Conservation (phyloP, 2,888 invertebrate genomes). For the Lacanobia wlatinum region DNA sequence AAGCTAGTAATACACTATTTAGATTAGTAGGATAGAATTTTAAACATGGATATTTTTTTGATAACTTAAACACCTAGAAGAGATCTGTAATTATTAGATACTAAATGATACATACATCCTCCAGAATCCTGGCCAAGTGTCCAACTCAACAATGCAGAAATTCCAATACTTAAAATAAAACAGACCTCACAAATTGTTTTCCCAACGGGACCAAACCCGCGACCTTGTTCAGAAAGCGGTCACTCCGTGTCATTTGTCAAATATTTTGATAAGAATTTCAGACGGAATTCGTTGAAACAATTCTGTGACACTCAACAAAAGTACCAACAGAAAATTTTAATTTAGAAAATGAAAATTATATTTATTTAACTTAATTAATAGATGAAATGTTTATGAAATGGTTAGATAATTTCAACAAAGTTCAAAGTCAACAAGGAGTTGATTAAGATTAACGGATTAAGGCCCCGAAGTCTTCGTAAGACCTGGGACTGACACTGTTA, state of each 20-base stretch:
- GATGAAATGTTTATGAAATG: conserved; percentile 56
- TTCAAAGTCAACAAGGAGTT: conserved; percentile 75
- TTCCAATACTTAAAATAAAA: conserved; percentile 22
- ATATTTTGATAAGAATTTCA: conserved; percentile 51
- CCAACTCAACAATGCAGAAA: background rate
- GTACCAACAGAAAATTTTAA: background rate
- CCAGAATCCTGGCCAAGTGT: background rate
- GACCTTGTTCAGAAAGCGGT: conserved; percentile 39
- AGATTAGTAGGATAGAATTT: too few relatives aligned
- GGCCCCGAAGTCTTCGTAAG: conserved; percentile 70
- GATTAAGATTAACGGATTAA: conserved; percentile 79
- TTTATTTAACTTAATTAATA: conserved; percentile 28
- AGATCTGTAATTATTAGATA: background rate
- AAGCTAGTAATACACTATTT: too few relatives aligned
- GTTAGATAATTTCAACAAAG: conserved; percentile 63
- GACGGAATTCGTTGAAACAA: conserved; percentile 22
- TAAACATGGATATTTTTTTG: background rate
- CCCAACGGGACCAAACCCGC: conserved; percentile 18
- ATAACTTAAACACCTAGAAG: background rate
- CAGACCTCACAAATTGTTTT: conserved; percentile 22
- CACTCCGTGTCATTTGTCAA: conserved; percentile 45
- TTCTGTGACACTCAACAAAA: conserved; percentile 6
- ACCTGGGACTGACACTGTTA: conserved; percentile 67
- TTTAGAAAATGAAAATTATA: conserved; percentile 22
- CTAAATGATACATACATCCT: background rate